These are phyloP conservation scores for Pitangus sulphuratus DNA, from an alignment of 2,797 vertebrate species.

Conservation along the genomic window DNA sequence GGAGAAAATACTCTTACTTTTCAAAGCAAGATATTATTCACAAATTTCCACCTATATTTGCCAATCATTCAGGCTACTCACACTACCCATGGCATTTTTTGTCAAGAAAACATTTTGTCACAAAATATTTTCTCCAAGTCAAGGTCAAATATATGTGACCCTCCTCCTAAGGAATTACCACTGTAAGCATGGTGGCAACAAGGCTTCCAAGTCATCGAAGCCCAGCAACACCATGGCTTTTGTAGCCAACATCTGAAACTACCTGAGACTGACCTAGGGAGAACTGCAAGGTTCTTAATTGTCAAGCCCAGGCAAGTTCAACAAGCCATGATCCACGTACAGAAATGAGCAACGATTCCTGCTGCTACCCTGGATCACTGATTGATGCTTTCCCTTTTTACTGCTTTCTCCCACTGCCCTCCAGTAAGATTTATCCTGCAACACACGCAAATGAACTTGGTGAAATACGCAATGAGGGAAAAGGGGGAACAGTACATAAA, in stretches of 20 bases:
- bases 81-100: background rate
- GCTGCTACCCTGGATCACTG: constrained; percentile 27
- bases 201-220: background rate
- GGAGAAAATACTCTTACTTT: background rate
- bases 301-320: constrained; percentile 7
- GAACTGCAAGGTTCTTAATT: background rate
- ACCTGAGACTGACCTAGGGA: background rate
- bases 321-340: constrained; percentile 7
- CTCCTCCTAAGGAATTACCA: background rate
- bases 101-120: background rate
- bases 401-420: constrained; percentile 60
- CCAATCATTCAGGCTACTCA: background rate
- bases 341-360: constrained; percentile 1
- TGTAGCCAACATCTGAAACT: background rate
- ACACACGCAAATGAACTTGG: constrained; percentile 74
- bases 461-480: constrained; percentile 78
- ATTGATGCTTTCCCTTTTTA: constrained; percentile 57
- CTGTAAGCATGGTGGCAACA: background rate
- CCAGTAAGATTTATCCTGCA: constrained; percentile 76
- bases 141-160: background rate
- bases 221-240: background rate
- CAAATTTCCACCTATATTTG: background rate
- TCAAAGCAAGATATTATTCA: background rate
- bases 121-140: background rate
- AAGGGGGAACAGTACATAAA: constrained; percentile 80